Percentiles rank a stretch among this genome's conserved stretches.
Conservation (phyloP, 2,797 vertebrate genomes). For the Microctenopoma stevenorrisi region DNA sequence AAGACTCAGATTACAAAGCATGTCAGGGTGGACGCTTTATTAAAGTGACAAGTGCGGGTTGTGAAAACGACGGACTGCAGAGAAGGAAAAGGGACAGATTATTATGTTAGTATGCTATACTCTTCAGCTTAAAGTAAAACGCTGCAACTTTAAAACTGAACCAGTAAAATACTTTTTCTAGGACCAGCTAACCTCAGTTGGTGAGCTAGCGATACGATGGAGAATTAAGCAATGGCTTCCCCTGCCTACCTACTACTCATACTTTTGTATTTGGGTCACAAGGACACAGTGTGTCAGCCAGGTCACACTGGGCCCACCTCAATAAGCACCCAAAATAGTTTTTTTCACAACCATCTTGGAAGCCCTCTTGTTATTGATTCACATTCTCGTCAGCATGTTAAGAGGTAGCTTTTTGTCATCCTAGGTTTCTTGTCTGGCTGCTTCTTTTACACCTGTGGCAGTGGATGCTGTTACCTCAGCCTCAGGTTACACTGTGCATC, state of each 20-base stretch:
- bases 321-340: not conserved
- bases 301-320: not conserved
- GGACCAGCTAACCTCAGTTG: not conserved
- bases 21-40: constrained; percentile 27
- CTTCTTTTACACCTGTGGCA: not conserved
- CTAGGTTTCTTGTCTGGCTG: constrained; percentile 3
- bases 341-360: not conserved
- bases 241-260: not conserved
- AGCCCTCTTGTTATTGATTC: not conserved
- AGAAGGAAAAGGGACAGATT: not conserved
- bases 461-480: not conserved
- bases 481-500: constrained; percentile 5
- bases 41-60: constrained; percentile 26
- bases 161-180: not conserved
- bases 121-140: not conserved
- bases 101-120: not conserved
- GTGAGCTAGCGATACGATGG: not conserved
- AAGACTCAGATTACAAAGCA: constrained; percentile 21
- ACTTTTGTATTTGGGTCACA: not conserved
- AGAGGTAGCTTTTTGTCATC: not conserved
- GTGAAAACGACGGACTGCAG: constrained; percentile 8
- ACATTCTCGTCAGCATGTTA: not conserved
- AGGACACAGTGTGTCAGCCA: not conserved
- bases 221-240: not conserved
- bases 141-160: not conserved